Conservation (phyloP, 2,888 invertebrate species). For the Epistrophe eligans region DNA sequence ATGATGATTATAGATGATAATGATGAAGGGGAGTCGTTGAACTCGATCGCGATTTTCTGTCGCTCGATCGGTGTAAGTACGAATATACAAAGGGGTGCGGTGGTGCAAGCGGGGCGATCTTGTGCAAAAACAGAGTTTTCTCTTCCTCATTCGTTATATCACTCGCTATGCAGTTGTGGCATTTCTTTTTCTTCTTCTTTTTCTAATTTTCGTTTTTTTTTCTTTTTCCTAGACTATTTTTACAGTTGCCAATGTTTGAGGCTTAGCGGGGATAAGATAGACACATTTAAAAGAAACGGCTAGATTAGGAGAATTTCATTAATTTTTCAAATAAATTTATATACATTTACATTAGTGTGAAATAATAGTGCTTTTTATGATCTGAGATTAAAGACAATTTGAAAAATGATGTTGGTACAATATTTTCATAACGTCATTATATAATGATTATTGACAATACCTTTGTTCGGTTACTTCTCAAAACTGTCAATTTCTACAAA, state of each 20-base stretch:
- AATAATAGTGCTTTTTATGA: too few species aligned
- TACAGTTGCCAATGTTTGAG: constrained; percentile 60
- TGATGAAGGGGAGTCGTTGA: constrained; percentile 64
- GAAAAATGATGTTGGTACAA: too few species aligned
- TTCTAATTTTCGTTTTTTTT: constrained; percentile 28
- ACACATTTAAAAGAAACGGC: constrained; percentile 30
- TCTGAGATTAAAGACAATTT: too few species aligned
- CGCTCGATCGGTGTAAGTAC: constrained; percentile 9
- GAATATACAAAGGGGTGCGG: not conserved
- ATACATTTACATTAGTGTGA: too few species aligned
- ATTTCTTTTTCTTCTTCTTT: constrained; percentile 48
- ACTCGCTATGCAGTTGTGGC: constrained; percentile 72
- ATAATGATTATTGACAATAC: too few species aligned
- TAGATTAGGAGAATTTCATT: constrained; percentile 16
- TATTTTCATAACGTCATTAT: too few species aligned
- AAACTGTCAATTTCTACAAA: too few species aligned
- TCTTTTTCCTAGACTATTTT: constrained; percentile 62
- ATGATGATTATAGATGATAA: constrained; percentile 51
- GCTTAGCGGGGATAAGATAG: constrained; percentile 25
- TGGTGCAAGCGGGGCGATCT: constrained; percentile 39
- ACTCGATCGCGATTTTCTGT: constrained; percentile 69
- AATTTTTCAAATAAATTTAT: too few species aligned
- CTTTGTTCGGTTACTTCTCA: too few species aligned
- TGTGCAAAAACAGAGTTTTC: constrained; percentile 68
- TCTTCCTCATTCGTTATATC: constrained; percentile 76